These are phyloP conservation scores for Xestobium rufovillosum DNA, from an alignment of 2,888 invertebrate species.

Conservation along the genomic window DNA sequence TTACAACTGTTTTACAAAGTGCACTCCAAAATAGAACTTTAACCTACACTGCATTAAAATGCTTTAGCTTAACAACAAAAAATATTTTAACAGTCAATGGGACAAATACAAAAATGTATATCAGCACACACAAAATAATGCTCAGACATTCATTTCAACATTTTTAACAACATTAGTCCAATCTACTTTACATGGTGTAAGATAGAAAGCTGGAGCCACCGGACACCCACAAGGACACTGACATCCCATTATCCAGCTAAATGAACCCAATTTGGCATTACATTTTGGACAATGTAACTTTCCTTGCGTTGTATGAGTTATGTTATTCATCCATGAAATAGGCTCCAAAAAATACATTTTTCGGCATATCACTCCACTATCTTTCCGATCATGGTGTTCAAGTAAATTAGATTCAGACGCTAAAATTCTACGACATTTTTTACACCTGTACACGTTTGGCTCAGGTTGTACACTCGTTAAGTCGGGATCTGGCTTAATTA, in stretches of 20 bases:
- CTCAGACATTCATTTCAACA: constrained; percentile 63
- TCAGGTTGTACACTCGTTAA: constrained; percentile 68
- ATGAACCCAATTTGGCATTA: constrained; percentile 75
- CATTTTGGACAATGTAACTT: constrained; percentile 85
- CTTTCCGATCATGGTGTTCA: constrained; percentile 53
- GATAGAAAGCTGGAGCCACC: constrained; percentile 85
- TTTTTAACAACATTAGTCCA: constrained; percentile 83
- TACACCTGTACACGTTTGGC: constrained; percentile 77
- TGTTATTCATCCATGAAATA: constrained; percentile 78
- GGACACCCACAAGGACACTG: constrained; percentile 86
- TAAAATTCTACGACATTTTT: constrained; percentile 71
- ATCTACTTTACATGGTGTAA: constrained; percentile 86
- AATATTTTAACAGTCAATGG: too few species aligned
- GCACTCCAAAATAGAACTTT: too few species aligned
- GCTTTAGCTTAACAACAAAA: too few species aligned
- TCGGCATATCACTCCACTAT: constrained; percentile 47
- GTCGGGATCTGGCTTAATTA: constrained; percentile 75
- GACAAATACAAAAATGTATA: too few species aligned
- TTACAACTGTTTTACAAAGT: too few species aligned
- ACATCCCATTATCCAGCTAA: constrained; percentile 86
- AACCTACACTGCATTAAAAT: too few species aligned
- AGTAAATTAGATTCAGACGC: constrained; percentile 74
- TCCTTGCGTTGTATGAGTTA: constrained; percentile 63
- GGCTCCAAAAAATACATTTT: constrained; percentile 84
- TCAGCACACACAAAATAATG: too few species aligned